Evolutionary conservation across 92 coral and sea anemone species (phyloP), one percentile per base, ranked within the genome.

Genomic region (Pocillopora meandrina): DNA sequence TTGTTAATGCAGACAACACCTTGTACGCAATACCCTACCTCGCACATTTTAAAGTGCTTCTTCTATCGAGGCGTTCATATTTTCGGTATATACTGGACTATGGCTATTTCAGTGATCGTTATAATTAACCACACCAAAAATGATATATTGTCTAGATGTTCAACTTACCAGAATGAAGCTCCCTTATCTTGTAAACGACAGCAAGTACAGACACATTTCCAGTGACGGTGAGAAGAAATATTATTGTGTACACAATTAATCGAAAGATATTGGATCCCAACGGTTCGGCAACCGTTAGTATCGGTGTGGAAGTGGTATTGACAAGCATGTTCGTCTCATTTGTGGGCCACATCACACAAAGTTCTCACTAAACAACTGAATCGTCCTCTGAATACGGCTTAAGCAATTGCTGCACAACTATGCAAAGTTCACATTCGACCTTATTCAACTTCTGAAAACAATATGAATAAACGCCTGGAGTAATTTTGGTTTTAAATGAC

Each of bases 251-350:
- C 63, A 88, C 81, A 35, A 91, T 80, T 63, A 91, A 61, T 23
- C 95, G 92, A 66, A 91, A 82, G 61, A 88, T 65, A 78, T 91
- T 85, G 60, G 95, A 91, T 12, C 84, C 95, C 82, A 83, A 26
- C 23, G 95, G 92, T 42, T 91, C 95, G n/a, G 0, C 10, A 77
- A 33, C 75, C 49, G 80, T 61, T 18, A 35, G 83, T 13, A 47
- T 47, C 5, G 56, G 18, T 34, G 78, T 5, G 12, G 68, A 9
- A 6, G 62, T 36, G 23, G 82, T 56, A 65, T 11, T 58, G 68
- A 26, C 52, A 17, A 71, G 23, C 3, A 72, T 11, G 31, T 19
- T 59, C 26, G 78, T 20, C 17, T 55, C 36, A n/a, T 55, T 83
- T 15, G 80, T 83, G 34, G 73, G 80, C 18, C 74, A 79, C 72